Evolutionary conservation across 2,113 vertebrate genomes (phyloP), one percentile per base, ranked within the genome.

Genomic region (Ctenomys sociabilis): DNA sequence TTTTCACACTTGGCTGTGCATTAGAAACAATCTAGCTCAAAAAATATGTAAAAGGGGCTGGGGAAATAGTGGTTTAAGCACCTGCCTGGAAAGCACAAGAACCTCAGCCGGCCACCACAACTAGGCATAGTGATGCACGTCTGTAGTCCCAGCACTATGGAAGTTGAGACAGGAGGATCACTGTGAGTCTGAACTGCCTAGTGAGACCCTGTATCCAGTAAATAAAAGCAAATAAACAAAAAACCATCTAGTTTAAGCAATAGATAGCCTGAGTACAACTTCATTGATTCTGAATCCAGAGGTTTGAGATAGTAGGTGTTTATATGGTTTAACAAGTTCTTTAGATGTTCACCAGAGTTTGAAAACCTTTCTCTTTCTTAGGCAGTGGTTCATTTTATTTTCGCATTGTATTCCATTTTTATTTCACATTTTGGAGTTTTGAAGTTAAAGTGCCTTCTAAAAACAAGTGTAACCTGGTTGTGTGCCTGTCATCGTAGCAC

Each of bases 321-420:
- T 26, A 4, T 70, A 45, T 86, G 7, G 40, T 84, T 94, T 93
- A 85, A 84, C n/a, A 91, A 77, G 43, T 82, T 43, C 28, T 68
- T 92, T 86, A 95, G 73, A 19, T 91, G 0, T 88, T 95, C 59
- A 54, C 26, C 75, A 92, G 87, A 72, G n/a, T 81, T 87, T 86
- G 80, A 89, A 92, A 92, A 80, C 13, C 37, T 68, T 83, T 95
- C 54, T 91, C 57, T 93, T 86, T 89, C 54, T 93, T 83, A 32
- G 37, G 80, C 16, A 77, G 5, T 72, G 90, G 28, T 57, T 95
- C 2, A 40, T 30, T 91, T 85, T 92, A 59, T 85, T 97, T 93
- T 70, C 32, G 93, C 5, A 37, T 68, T 83, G 54, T 85, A 57
- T 35, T 85, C 35, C 5, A 59, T 4, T 70, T 75, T 4, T 59